A percentile compares a stretch with the other conserved stretches of the same genome.
These are phyloP conservation scores for Argyra leucocephala DNA, from an alignment of 2,888 invertebrate species.

Conservation along the genomic window DNA sequence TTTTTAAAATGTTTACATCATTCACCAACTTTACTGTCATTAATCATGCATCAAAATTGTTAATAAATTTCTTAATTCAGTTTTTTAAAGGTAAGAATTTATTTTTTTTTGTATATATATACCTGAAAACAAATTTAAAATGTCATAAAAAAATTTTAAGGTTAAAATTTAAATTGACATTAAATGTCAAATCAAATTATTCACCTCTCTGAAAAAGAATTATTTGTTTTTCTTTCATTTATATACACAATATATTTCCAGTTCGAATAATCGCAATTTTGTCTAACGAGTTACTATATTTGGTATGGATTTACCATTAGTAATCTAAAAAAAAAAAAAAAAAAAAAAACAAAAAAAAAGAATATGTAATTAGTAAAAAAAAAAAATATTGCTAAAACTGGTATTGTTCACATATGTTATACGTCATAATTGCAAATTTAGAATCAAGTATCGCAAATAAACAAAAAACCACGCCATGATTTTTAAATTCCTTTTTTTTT, in stretches of 20 bases:
- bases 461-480: background rate
- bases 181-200: constrained; percentile 1
- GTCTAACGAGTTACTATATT: background rate
- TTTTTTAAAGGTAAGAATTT: background rate
- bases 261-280: background rate
- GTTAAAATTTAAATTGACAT: background rate
- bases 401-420: constrained; percentile 3
- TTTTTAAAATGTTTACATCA: background rate
- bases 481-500: background rate
- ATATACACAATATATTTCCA: background rate
- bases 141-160: background rate
- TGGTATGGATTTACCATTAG: background rate
- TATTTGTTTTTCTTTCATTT: background rate
- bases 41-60: background rate
- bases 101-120: no score
- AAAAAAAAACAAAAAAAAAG: background rate
- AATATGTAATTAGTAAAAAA: background rate
- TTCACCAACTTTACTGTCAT: background rate
- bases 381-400: background rate
- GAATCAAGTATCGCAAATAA: background rate
- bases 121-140: no score
- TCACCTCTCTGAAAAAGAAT: background rate
- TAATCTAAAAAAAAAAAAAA: background rate
- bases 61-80: no score
- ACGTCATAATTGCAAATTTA: constrained; percentile 18